Base-by-base conservation (phyloP, 2,888 invertebrate species). In the Phoronis australis region DNA sequence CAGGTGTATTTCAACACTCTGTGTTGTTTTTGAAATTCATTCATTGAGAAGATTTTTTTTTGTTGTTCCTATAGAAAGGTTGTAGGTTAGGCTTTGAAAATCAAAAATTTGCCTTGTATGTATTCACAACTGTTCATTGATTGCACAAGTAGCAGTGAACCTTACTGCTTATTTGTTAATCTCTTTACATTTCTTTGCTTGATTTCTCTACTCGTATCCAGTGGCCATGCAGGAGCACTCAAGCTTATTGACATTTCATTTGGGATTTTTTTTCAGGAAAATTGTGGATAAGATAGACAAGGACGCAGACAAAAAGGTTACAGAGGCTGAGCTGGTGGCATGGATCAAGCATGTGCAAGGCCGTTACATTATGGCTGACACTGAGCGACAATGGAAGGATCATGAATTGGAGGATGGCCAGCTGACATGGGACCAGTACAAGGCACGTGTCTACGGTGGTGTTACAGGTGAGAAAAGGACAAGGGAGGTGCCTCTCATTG, bases 271-370 rank as follows among this genome's bases (percentile, higher is more conserved):
- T 81, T 83, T 54, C 78, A 90, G 90, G 56, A 77, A 90, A 61
- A 93, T 97, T 62, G 89, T 92, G 22, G 91, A 92, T 66, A 92
- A 90, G 80, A 97, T 97, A 59, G 97, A 97, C 75, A 81, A 65
- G 47, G 59, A 76, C 46, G 52, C 59, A 22, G 71, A 76, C 60
- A 69, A 69, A 0, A 49, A 52, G 12, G 68, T 76, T 5, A 85
- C 88, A 0, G 83, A 90, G 51, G 85, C 88, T 47, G 99, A 99
- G 77, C 80, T 99, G 23, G 90, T 90, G 76, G 88, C 90, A 61
- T 97, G 97, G 96, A 96, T 99, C 67, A 83, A 88, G 57, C 92
- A 88, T 76, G 94, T 96, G 0, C 95, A 96, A 78, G 87, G 85
- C 64, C 82, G 90, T 47, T 97, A 97, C 75, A 89, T 96, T 37